phyloP scores from a whole-genome alignment of 2,113 vertebrate genomes.

The Vulpes vulpes region DNA sequence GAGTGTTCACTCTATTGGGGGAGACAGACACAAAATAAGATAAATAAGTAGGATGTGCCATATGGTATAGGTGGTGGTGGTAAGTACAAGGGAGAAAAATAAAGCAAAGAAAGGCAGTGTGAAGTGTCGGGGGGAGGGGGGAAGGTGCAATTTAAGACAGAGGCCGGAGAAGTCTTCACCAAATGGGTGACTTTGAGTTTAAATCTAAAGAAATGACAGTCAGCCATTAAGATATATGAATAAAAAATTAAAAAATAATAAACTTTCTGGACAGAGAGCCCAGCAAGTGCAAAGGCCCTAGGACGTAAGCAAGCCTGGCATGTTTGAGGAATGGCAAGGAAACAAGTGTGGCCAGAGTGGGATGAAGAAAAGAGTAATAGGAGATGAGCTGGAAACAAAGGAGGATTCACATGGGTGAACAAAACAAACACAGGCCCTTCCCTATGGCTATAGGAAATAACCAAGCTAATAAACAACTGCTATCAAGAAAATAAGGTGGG shows the following conservation, averaged over 20 bases:
- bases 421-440: background rate
- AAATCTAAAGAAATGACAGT: slow-evolving; percentile 26
- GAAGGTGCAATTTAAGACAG: background rate
- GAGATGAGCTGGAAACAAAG: background rate
- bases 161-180: background rate
- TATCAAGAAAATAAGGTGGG: background rate
- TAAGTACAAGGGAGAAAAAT: background rate
- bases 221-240: background rate
- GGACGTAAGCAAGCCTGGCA: background rate
- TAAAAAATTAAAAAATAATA: background rate
- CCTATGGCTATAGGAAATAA: background rate
- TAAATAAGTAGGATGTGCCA: background rate
- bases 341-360: background rate
- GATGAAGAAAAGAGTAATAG: background rate
- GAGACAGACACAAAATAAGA: background rate
- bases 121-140: background rate
- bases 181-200: background rate
- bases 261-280: background rate
- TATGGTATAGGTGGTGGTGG: background rate
- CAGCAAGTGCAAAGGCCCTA: slow-evolving; percentile 41
- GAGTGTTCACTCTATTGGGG: background rate
- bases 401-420: background rate
- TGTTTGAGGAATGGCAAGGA: background rate
- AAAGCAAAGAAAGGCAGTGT: background rate
- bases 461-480: background rate